Base-by-base conservation (phyloP, 2,888 invertebrate species). In the Tetheella fluctuosa region DNA sequence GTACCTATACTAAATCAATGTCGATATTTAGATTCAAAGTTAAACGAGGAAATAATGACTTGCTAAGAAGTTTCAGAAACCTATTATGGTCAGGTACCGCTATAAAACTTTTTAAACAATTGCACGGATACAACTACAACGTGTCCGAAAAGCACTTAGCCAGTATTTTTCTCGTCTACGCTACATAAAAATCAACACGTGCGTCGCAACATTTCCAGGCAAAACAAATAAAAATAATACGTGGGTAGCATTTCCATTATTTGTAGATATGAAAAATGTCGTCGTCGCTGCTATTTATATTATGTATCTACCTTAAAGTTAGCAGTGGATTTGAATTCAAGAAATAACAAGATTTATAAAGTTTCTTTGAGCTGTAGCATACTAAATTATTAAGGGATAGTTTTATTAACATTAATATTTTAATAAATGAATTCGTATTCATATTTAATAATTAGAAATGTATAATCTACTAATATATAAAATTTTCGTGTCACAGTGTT, bases 271-370 rank as follows among this genome's bases (percentile, higher is more conserved):
- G 48, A 48, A 48, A 48, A 48, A 48, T 48, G 48, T 48, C 20
- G 42, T 42, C 42, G 48, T 48, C n/a, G 20, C 48, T 20, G 10
- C 20, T n/a, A n/a, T n/a, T n/a, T n/a, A n/a, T 42, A 17, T n/a
- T n/a, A 48, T 48, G 7, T 34, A 34, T 34, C 34, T 13, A 34
- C 1, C 13, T 10, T 48, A 20, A 48, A 48, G 8, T 48, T 20
- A 17, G 7, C 7, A 17, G 20, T 67, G 64, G 68, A 64, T 64
- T 70, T 72, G 74, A 73, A 77, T 75, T 76, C 74, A 70, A 73
- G 69, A 68, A 70, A 73, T 65, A 67, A 63, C 65, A 76, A 75
- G 73, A 76, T 71, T 65, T 67, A 67, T 68, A 65, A 66, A 64
- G 67, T 6, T 30, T 30, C 30, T 8, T 25, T 25, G 2, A 25